A percentile compares a stretch with the other conserved stretches of the same genome.
Conservation (phyloP, 2,113 vertebrate genomes). For the Zosterops lateralis region DNA sequence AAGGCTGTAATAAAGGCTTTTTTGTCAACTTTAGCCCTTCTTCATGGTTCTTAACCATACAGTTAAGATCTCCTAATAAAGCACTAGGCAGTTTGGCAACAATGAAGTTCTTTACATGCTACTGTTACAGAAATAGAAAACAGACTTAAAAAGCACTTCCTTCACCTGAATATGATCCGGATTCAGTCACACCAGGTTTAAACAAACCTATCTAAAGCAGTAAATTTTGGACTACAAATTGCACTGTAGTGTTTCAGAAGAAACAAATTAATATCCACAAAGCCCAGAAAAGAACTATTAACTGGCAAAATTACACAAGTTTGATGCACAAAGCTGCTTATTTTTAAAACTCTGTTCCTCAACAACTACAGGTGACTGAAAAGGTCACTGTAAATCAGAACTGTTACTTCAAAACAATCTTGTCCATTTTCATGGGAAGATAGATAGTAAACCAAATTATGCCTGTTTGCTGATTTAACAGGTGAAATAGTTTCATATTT, state of each 20-base stretch:
- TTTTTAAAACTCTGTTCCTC: neutral
- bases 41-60: slow-evolving; percentile 32
- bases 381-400: neutral
- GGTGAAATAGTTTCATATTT: neutral
- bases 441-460: neutral
- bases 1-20: slow-evolving; percentile 52
- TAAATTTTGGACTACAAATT: slow-evolving; percentile 16
- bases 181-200: neutral
- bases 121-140: neutral
- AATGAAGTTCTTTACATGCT: neutral
- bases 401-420: neutral
- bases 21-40: slow-evolving; percentile 65
- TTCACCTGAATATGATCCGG: slow-evolving; percentile 7
- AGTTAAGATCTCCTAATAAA: slow-evolving; percentile 58
- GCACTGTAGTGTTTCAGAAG: slow-evolving; percentile 39
- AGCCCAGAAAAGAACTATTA: neutral
- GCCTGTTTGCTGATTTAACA: neutral
- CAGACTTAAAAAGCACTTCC: slow-evolving; percentile 43
- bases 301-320: neutral
- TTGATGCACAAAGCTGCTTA: neutral
- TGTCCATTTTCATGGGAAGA: neutral
- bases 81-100: slow-evolving; percentile 28
- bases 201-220: slow-evolving; percentile 3
- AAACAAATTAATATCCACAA: neutral
- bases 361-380: neutral